Conservation (phyloP, 64 coral and sea anemone species). For the Hydrozoanthus tunicans region DNA sequence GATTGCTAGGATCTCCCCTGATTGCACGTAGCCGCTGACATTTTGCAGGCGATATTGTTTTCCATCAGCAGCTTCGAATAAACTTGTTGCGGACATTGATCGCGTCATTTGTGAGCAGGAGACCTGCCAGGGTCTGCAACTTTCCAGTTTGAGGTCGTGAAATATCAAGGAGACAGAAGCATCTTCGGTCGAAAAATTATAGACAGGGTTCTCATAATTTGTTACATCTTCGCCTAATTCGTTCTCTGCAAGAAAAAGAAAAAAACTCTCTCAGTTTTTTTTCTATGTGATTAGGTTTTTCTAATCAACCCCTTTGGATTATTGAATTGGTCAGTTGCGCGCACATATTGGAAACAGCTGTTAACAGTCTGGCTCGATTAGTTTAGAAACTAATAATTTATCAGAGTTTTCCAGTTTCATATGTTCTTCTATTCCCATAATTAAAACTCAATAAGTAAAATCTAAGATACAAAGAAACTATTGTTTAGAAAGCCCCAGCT, state of each 20-base stretch:
- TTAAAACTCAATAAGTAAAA: too few species aligned
- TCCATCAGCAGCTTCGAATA: conserved; percentile 10
- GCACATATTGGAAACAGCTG: too few species aligned
- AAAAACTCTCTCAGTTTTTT: not conserved
- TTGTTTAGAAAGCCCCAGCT: too few species aligned
- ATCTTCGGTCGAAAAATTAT: not conserved
- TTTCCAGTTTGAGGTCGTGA: conserved; percentile 10
- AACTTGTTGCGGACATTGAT: conserved; percentile 17
- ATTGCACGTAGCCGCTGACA: conserved; percentile 42
- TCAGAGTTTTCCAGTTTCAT: too few species aligned
- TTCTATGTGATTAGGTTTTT: not conserved
- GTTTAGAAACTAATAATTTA: too few species aligned
- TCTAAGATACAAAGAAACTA: too few species aligned
- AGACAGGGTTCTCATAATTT: not conserved
- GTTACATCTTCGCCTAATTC: not conserved
- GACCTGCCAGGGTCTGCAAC: conserved; percentile 15
- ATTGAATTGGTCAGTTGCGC: too few species aligned
- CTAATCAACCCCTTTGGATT: too few species aligned
- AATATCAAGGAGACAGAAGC: not conserved
- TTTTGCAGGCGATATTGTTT: conserved; percentile 37
- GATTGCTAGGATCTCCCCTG: conserved; percentile 41
- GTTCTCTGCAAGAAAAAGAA: not conserved
- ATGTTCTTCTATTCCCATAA: too few species aligned
- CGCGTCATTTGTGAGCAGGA: conserved; percentile 20
- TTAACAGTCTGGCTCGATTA: too few species aligned